Base-by-base conservation (phyloP, 2,113 vertebrate species). In the Xyliphius kryptos region DNA sequence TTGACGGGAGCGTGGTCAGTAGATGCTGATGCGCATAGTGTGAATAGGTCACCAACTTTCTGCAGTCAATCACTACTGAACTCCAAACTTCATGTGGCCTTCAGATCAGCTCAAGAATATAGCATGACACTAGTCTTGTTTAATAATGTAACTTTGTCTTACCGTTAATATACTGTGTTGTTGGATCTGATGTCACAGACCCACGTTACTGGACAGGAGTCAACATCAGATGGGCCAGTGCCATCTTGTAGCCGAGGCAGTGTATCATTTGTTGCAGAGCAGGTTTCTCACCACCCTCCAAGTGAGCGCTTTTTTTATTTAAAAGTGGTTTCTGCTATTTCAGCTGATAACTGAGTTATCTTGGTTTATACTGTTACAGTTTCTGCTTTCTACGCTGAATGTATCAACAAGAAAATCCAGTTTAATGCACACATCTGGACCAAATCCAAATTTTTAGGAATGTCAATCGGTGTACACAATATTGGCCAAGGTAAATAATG, bases 341-440 rank as follows among this genome's bases (percentile, higher is more conserved):
- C 26, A 5, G 26, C 1, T 52, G 43, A 11, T 10, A 12, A 48
- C 12, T 16, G 26, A 6, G 56, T 49, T 22, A 32, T 48, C 40
- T 56, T 40, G 68, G 9, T 20, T 11, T 4, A n/a, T 57, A 36
- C 10, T 22, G 37, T 41, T 73, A 0, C 69, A 99, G 97, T 99
- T 89, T 99, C 97, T 91, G 97, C 97, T 22, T 99, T 99, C 84
- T 99, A 99, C 0, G 93, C 97, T 0, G 97, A 99, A 78, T 98
- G 95, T 82, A 89, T 89, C 75, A 92, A 70, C 73, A 95, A 91
- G 86, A 94, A 90, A 82, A 99, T 99, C 82, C 97, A 99, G 78
- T 99, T 99, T 87, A 99, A 99, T 47, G 97, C 97, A 74, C 97
- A 99, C 82, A 99, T 99, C 81, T 99, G 97, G 97, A 99, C 95